Base-by-base conservation (phyloP, 1,140 invertebrate genomes). In the Calephelis virginiensis region DNA sequence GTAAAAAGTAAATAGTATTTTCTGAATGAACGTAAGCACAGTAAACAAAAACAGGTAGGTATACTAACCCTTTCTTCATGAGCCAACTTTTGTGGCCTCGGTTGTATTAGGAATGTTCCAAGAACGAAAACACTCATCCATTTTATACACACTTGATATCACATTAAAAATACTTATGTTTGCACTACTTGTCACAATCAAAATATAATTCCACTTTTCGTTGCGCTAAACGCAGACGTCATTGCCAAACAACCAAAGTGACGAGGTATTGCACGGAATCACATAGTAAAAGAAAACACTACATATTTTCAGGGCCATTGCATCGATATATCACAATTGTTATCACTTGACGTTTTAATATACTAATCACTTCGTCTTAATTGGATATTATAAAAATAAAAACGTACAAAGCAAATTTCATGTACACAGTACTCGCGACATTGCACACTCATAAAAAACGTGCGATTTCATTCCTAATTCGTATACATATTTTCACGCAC, bases 21-120 rank as follows among this genome's bases (percentile, higher is more conserved):
- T 0, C 28, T 59, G 28, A 59, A 59, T 59, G 56, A 59, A 59
- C 56, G 56, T 59, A 59, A 65, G 45, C 43, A 56, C 43, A 78
- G 81, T 86, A 90, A 89, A 86, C 84, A 90, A 86, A 86, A 84
- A 87, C 80, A 88, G 77, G 77, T 78, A 82, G 77, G 77, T 78
- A 82, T 89, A 90, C 86, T 89, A 83, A 89, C 88, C 88, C 88
- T 88, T 89, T 89, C 88, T 89, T 91, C 89, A 91, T 91, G 89
- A 91, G 86, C 83, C 89, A 84, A 77, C 85, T 89, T 78, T 81
- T 80, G 83, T 83, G 83, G 85, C 82, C 75, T 78, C 85, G 71
- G 85, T 86, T 78, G 85, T 71, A 80, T 77, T 81, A 89, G 81
- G 78, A 85, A 82, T 78, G 78, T 81, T 86, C 82, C 82, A 80